phyloP scores from a whole-genome alignment of 2,797 vertebrate genomes.

The Ctenosaura bakeri region DNA sequence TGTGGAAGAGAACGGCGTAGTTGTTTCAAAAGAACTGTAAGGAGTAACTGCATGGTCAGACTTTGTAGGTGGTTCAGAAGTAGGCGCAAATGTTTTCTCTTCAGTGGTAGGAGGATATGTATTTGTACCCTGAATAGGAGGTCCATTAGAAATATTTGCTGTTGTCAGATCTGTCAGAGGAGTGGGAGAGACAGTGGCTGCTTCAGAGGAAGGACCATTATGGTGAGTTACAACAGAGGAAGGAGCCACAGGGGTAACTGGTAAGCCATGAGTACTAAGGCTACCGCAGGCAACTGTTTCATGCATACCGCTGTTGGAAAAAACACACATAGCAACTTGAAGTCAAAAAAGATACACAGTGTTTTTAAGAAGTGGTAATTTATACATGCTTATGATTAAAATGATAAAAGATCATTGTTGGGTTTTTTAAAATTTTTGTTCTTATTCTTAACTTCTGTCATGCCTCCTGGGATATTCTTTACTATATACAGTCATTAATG shows the following conservation, averaged over 20 bases:
- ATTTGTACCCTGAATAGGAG: neutral
- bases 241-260: constrained; percentile 47
- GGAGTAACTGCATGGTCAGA: neutral
- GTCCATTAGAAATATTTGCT: neutral
- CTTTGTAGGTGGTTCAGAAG: neutral
- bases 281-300: constrained; percentile 65
- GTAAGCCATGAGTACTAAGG: constrained; percentile 28
- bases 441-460: neutral
- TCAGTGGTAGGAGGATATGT: neutral
- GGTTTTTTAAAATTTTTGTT: constrained; percentile 14
- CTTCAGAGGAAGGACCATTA: constrained; percentile 35
- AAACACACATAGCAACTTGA: neutral
- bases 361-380: too few relatives aligned
- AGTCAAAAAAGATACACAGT: constrained; percentile 15
- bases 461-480: neutral
- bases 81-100: neutral
- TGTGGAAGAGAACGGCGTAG: neutral
- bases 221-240: constrained; percentile 29
- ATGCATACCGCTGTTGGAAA: constrained; percentile 72
- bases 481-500: neutral
- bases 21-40: neutral
- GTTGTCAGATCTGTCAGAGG: constrained; percentile 39
- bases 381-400: neutral
- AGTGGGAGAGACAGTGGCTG: constrained; percentile 52
- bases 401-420: neutral